Evolutionary conservation across 2,113 vertebrate genomes (phyloP), one percentile per base, ranked within the genome.

Genomic region (Oenanthe oenanthe): DNA sequence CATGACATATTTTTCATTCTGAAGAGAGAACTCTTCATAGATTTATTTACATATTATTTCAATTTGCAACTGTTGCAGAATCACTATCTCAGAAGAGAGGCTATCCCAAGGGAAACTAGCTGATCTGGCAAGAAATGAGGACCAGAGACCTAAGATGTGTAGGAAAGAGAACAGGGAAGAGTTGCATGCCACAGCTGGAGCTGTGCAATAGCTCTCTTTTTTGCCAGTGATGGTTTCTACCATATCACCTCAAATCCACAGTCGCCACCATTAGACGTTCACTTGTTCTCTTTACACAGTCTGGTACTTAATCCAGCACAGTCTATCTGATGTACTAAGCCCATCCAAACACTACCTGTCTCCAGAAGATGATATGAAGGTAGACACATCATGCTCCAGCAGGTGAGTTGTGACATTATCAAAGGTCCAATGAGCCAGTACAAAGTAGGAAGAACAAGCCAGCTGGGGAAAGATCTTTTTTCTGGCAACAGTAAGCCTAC

Each of bases 241-340:
- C 32, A 28, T 1, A 11, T 61, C 21, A 51, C 20, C 32, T 88
- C 51, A 76, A 61, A 61, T 4, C 28, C 40, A 20, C 7, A 6
- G 4, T 54, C 14, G 14, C 36, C 47, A 57, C 2, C 0, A 0
- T 54, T 22, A 74, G 7, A 20, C 6, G 38, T 16, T 65, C 20
- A 43, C 14, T 6, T 6, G 1, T n/a, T 89, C 31, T 61, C 45
- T 54, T 61, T 29, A 17, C 36, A 43, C 31, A 74, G 56, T 12
- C 29, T 60, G 38, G 29, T 34, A 61, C 45, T 67, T 16, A 70
- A 51, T 28, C 17, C 20, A 65, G 18, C 7, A 45, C 32, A 86
- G n/a, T 13, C 68, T 26, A 5, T 24, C 16, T 5, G 2, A 58
- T 19, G 7, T 5, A 31, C n/a, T 65, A 57, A 79, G 57, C 11